Conservation (phyloP, 1,140 invertebrate genomes). For the Bradysia coprophila region DNA sequence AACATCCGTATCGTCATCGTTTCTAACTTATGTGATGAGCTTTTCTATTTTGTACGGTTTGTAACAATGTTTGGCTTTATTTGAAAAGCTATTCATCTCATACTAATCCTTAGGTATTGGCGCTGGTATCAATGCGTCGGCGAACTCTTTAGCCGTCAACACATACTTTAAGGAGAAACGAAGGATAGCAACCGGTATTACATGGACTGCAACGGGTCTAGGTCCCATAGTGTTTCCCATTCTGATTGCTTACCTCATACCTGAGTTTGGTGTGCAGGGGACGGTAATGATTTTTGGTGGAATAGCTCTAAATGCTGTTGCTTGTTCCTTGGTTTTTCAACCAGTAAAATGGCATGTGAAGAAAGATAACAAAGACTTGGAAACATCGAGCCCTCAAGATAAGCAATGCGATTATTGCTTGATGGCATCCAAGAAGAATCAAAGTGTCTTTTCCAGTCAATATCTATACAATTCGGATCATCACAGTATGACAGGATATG, state of each 20-base stretch:
- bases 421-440: slow-evolving; percentile 15
- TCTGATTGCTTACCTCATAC: slow-evolving; percentile 29
- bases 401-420: neutral
- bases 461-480: slow-evolving; percentile 46
- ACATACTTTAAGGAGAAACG: slow-evolving; percentile 38
- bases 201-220: slow-evolving; percentile 35
- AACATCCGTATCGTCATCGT: slow-evolving; percentile 34
- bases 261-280: slow-evolving; percentile 30
- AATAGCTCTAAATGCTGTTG: slow-evolving; percentile 33
- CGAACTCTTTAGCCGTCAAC: slow-evolving; percentile 36
- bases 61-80: slow-evolving; percentile 6
- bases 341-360: slow-evolving; percentile 41
- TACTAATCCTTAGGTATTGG: slow-evolving; percentile 41
- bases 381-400: neutral
- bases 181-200: slow-evolving; percentile 31
- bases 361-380: slow-evolving; percentile 5
- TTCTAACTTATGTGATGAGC: slow-evolving; percentile 34
- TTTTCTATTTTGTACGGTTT: slow-evolving; percentile 37
- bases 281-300: slow-evolving; percentile 35
- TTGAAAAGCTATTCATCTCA: too few species aligned
- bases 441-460: slow-evolving; percentile 37
- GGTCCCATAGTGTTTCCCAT: slow-evolving; percentile 35
- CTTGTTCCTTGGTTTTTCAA: slow-evolving; percentile 34
- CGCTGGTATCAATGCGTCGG: slow-evolving; percentile 35
- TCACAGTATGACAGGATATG: slow-evolving; percentile 33